phyloP scores from a whole-genome alignment of 1,140 invertebrate genomes.

The Ceratina australensis region DNA sequence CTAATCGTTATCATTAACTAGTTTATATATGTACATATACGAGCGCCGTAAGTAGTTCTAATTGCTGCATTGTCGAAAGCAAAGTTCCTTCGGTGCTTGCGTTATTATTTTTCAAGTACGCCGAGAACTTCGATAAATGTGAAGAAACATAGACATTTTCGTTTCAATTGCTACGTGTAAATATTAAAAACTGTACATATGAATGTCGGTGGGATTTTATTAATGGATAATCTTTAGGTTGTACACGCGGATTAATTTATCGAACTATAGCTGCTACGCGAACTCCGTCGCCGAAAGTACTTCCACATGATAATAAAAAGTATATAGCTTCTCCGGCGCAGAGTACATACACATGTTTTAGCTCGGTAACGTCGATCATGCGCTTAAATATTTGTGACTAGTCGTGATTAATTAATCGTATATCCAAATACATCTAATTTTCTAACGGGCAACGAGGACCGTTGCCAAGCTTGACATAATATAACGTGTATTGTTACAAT shows the following conservation, averaged over 20 bases:
- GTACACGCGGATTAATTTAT: conserved; percentile 14
- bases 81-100: conserved; percentile 55
- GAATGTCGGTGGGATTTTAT: conserved; percentile 32
- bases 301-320: conserved; percentile 36
- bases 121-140: conserved; percentile 23
- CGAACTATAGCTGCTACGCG: conserved; percentile 21
- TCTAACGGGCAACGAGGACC: conserved; percentile 1
- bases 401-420: conserved; percentile 8
- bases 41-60: conserved; percentile 41
- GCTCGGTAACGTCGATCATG: background rate
- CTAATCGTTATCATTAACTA: conserved; percentile 47
- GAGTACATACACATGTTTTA: background rate
- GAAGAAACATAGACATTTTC: conserved; percentile 52
- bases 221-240: conserved; percentile 20
- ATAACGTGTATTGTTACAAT: background rate
- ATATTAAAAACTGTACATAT: conserved; percentile 41
- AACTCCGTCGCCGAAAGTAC: conserved; percentile 39
- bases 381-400: conserved; percentile 35
- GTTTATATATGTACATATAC: background rate
- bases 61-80: conserved; percentile 52
- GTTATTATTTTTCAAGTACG: conserved; percentile 31
- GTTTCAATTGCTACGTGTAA: conserved; percentile 37
- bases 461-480: background rate
- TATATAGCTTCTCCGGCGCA: background rate
- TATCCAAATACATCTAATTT: conserved; percentile 26